Evolutionary conservation across 2,888 invertebrate species (phyloP).

Genomic region (Stenodera caucasica): DNA sequence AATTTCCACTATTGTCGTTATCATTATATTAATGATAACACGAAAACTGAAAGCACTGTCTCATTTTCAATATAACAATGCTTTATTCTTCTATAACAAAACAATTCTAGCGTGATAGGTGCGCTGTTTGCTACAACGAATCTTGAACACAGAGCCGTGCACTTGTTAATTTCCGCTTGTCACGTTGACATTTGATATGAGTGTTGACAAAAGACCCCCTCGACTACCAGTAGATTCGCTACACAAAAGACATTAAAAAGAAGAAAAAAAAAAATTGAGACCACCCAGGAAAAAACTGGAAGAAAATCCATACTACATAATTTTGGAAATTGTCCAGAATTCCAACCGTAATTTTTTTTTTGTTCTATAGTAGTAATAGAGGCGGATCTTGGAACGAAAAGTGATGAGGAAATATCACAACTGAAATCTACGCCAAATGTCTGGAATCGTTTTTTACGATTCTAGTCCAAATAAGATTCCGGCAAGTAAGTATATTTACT

Average conservation of each 20-base stretch:
- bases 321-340: background rate
- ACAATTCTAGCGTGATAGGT: constrained; percentile 10
- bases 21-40: too few relatives aligned
- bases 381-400: background rate
- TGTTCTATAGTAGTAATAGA: background rate
- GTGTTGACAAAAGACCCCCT: constrained; percentile 25
- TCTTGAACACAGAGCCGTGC: constrained; percentile 27
- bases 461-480: background rate
- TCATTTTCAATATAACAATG: background rate
- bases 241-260: too few relatives aligned
- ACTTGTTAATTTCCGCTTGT: constrained; percentile 46
- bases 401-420: constrained; percentile 1
- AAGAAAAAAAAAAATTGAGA: background rate
- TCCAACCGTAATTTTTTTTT: too few relatives aligned
- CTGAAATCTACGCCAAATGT: background rate
- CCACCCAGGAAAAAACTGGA: background rate
- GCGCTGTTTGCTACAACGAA: constrained; percentile 7
- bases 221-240: too few relatives aligned
- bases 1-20: too few relatives aligned
- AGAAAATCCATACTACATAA: background rate
- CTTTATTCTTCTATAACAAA: constrained; percentile 19
- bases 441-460: background rate
- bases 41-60: background rate
- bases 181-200: constrained; percentile 43
- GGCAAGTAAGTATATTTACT: background rate